Base-by-base conservation (phyloP, 2,797 vertebrate genomes). In the Sciurus vulgaris region DNA sequence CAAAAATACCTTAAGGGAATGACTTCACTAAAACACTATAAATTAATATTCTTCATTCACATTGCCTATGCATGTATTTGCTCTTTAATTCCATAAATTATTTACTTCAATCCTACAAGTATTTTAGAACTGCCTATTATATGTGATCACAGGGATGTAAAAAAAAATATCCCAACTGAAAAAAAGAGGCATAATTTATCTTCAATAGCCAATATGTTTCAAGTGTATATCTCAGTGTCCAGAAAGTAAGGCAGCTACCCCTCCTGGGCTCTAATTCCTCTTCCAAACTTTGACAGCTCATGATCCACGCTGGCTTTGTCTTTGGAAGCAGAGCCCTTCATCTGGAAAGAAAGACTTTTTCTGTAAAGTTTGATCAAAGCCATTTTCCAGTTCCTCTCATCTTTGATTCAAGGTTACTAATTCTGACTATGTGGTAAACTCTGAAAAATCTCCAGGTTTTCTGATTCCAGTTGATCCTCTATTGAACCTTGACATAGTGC, bases 41-140 rank as follows among this genome's bases (percentile, higher is more conserved):
- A 93, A 84, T 87, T 74, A 54, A 82, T 54, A 63, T 82, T 83
- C 26, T 97, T 95, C 76, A 93, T 86, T 86, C 44, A 30, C 67
- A 86, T 35, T 79, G 3, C 28, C 12, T 65, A 88, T 38, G n/a
- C 13, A 82, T 54, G 38, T 28, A 17, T 72, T 84, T 2, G 22
- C 2, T 78, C 3, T 89, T 92, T 82, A 17, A 89, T 87, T 91
- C 20, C 44, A 65, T 30, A 70, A 74, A 12, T 86, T 35, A 86
- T 81, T 93, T 54, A 83, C 35, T 76, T 94, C 8, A 76, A 33
- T 47, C 30, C 22, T 41, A 41, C 17, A 92, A 67, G 15, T 82
- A 54, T 82, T 91, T 56, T 54, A 94, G 54, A 13, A 86, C 54
- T 18, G 10, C 5, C 13, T 73, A 20, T 0, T 59, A 51, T 13